These are phyloP conservation scores for Albula goreensis DNA, from an alignment of 2,113 vertebrate genomes.

Conservation along the genomic window DNA sequence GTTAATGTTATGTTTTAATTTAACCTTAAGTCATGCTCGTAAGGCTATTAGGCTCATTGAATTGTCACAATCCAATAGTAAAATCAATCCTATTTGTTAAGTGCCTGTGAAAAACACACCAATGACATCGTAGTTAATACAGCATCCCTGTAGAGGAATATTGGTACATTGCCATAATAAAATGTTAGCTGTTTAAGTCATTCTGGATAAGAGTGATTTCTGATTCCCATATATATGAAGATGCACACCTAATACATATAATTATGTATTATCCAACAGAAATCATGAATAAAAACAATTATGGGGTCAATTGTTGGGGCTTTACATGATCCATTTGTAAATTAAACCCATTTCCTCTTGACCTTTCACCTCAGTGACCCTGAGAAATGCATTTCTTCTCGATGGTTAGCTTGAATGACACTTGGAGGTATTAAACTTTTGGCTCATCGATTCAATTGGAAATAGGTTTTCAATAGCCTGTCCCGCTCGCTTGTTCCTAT, in stretches of 20 bases:
- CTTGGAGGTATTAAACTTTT: neutral
- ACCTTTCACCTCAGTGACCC: neutral
- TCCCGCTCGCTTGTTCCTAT: neutral
- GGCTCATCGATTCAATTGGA: neutral
- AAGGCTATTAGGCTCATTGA: too few species aligned
- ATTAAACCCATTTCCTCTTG: neutral
- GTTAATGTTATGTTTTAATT: too few species aligned
- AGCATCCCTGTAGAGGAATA: too few species aligned
- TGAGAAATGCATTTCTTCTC: neutral
- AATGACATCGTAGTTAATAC: too few species aligned
- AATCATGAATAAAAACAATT: neutral
- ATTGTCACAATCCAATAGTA: too few species aligned
- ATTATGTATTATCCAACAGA: neutral
- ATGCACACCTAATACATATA: neutral
- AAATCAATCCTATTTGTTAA: too few species aligned
- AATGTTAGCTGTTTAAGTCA: too few species aligned
- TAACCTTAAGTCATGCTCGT: too few species aligned
- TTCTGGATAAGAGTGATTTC: too few species aligned
- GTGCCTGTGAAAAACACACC: too few species aligned
- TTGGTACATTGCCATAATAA: too few species aligned
- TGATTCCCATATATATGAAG: too few species aligned
- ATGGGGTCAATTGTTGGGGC: neutral
- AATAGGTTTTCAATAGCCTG: conserved; percentile 2
- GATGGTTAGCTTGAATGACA: neutral
- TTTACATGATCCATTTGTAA: neutral